Evolutionary conservation across 2,113 vertebrate genomes (phyloP), one percentile per base, ranked within the genome.

Genomic region (Mesitornis unicolor): DNA sequence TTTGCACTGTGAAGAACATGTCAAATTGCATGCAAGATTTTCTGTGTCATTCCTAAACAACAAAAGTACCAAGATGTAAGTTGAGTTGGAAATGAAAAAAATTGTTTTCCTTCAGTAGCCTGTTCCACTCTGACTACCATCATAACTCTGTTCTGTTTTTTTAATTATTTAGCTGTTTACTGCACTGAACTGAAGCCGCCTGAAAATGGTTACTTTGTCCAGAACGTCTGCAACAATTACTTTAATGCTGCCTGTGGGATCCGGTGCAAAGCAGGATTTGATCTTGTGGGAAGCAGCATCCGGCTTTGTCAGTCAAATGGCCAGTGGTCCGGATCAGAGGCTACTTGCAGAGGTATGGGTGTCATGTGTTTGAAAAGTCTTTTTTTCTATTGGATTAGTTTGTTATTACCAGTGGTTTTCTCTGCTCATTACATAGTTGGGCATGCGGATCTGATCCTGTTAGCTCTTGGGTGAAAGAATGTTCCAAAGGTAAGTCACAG

Each of bases 181-280:
- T 99, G 99, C 81, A 98, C 99, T 81, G 93, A 97, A 42, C 95
- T 99, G 90, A 97, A 97, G 64, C 98, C 99, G 31, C 99, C 99
- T 87, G 98, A 99, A 97, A 99, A 99, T 53, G 99, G 99, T 85
- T 98, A 99, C 96, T 99, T 99, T 92, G 97, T 99, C 95, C 99
- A 99, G 93, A 99, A 99, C 61, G 97, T 98, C 54, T 99, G 99
- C 83, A 99, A 99, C 97, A 99, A 99, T 97, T 98, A 99, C 93
- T 99, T 99, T 64, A 99, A 99, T 16, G 98, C 99, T 29, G 99
- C 99, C 35, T 99, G 99, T 31, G 99, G 99, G 28, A 98, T 99
- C 63, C 98, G 98, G 22, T 99, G 99, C 93, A 98, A 98, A 95
- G 96, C 98, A 9, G 99, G 99, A 38, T 99, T 98, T 97, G 99